These are phyloP conservation scores for Glyptemys insculpta DNA, from an alignment of 2,797 vertebrate genomes.

Conservation along the genomic window DNA sequence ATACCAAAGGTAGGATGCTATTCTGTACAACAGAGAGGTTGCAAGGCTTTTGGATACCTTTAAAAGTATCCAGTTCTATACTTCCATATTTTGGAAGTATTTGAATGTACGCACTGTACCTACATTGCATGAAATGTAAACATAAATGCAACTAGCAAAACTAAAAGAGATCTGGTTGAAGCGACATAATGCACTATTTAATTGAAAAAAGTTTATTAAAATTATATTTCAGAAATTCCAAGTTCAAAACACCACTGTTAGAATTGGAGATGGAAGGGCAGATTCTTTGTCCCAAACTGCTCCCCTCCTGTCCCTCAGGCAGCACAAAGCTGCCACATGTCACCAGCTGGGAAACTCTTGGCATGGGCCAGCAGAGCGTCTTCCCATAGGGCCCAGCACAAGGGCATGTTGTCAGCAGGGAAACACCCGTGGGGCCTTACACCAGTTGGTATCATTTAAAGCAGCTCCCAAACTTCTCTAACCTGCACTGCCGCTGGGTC, in stretches of 20 bases:
- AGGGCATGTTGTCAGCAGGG: not conserved
- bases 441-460: not conserved
- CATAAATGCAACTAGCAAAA: not conserved
- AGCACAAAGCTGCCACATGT: not conserved
- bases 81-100: not conserved
- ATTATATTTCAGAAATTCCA: not conserved
- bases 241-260: not conserved
- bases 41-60: not conserved
- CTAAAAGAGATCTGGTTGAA: not conserved
- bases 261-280: not conserved
- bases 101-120: fast-evolving
- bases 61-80: not conserved
- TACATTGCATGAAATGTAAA: not conserved
- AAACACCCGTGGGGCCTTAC: not conserved
- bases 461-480: not conserved
- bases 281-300: not conserved
- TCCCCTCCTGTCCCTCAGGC: not conserved
- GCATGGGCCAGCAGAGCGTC: not conserved
- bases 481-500: not conserved
- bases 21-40: not conserved
- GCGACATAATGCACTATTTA: not conserved
- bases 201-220: not conserved
- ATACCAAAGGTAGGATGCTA: not conserved
- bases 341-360: not conserved
- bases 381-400: not conserved